These are phyloP conservation scores for Wasmannia auropunctata DNA, from an alignment of 1,140 invertebrate species.

Conservation along the genomic window DNA sequence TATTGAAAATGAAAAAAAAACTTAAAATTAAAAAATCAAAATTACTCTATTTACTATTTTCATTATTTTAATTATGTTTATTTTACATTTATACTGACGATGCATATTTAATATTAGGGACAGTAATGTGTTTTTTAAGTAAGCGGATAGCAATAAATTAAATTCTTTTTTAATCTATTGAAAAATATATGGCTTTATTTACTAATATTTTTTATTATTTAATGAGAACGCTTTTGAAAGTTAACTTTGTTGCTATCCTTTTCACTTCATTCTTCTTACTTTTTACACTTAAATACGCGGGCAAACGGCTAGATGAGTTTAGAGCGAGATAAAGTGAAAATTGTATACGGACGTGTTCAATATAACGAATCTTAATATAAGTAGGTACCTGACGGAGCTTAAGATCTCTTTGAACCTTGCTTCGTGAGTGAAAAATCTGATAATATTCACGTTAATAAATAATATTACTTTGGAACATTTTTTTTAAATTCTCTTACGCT, in stretches of 20 bases:
- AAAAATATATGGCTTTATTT: not conserved
- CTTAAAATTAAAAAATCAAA: not conserved
- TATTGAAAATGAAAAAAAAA: not conserved
- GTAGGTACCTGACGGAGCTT: not conserved
- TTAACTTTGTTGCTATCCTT: not conserved
- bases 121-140: not conserved
- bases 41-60: not conserved
- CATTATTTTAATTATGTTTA: not conserved
- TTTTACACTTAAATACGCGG: not conserved
- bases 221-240: not conserved
- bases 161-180: not conserved
- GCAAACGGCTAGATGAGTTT: slow-evolving; percentile 26
- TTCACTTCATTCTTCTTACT: not conserved
- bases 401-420: not conserved
- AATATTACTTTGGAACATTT: not conserved
- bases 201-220: slow-evolving; percentile 4
- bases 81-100: not conserved
- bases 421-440: slow-evolving; percentile 15
- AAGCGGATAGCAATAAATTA: not conserved
- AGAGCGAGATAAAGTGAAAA: slow-evolving; percentile 31
- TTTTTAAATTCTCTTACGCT: not conserved
- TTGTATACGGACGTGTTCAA: slow-evolving; percentile 8
- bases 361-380: slow-evolving; percentile 43
- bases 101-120: not conserved
- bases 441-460: not conserved